A percentile compares a stretch with the other conserved stretches of the same genome.
Conservation (phyloP, 2,113 vertebrate genomes). For the Polypterus bichir region DNA sequence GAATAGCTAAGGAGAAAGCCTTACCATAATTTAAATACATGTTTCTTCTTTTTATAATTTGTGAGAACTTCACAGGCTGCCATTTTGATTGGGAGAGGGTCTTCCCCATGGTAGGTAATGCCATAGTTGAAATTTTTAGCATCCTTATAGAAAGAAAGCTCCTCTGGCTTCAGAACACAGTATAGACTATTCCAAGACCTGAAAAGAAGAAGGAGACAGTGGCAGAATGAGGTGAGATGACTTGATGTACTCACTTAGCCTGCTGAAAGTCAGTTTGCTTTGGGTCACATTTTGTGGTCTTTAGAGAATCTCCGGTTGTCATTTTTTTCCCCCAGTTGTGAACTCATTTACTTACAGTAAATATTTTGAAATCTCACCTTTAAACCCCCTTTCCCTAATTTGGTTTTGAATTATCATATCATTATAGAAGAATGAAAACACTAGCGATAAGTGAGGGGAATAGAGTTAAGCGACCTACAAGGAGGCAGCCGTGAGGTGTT, state of each 20-base stretch:
- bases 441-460: no score
- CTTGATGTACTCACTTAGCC: background rate
- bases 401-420: no score
- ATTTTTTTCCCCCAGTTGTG: no score
- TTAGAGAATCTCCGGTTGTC: no score
- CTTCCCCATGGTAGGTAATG: constrained; percentile 74
- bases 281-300: no score
- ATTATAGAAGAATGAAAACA: no score
- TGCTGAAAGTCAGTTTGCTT: background rate
- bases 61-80: constrained; percentile 70
- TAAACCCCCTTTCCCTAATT: no score
- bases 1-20: constrained; percentile 10
- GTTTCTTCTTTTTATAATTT: constrained; percentile 92
- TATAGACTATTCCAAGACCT: constrained; percentile 92
- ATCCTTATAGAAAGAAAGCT: constrained; percentile 80
- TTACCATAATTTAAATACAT: constrained; percentile 83
- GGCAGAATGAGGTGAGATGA: no score
- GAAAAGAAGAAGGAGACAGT: background rate
- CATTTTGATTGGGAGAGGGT: constrained; percentile 58
- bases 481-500: no score
- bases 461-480: no score
- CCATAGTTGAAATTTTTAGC: constrained; percentile 70
- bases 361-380: no score
- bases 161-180: constrained; percentile 73
- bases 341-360: no score